Evolutionary conservation across 1,140 invertebrate genomes (phyloP).

Genomic region (Ceratina japonica): DNA sequence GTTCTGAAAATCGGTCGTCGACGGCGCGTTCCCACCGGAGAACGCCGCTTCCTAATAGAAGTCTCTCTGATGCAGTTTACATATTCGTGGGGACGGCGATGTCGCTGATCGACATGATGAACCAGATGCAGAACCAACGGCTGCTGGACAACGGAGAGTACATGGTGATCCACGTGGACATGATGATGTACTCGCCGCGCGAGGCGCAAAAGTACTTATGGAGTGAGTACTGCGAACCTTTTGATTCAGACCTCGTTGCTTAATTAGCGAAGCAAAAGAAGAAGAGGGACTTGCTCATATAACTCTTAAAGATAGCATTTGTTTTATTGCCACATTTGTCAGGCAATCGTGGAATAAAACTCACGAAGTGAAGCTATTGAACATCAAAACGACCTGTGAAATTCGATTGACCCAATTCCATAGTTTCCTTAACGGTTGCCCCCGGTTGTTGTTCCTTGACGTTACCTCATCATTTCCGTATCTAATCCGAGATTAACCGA

Average conservation of each 20-base stretch:
- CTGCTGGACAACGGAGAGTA: conserved; percentile 95
- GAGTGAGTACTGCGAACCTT: conserved; percentile 83
- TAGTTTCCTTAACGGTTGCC: not conserved
- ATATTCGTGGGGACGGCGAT: conserved; percentile 92
- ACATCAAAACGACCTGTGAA: conserved; percentile 5
- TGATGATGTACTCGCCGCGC: conserved; percentile 89
- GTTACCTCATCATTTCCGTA: conserved; percentile 39
- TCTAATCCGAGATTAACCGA: conserved; percentile 40
- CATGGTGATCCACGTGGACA: conserved; percentile 96
- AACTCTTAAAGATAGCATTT: too few relatives aligned
- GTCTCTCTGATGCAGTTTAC: conserved; percentile 86
- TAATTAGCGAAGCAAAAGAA: too few relatives aligned
- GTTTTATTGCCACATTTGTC: too few relatives aligned
- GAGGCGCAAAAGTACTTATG: conserved; percentile 93
- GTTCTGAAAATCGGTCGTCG: conserved; percentile 30
- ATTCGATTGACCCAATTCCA: conserved; percentile 32
- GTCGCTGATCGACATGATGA: conserved; percentile 93
- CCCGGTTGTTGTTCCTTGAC: conserved; percentile 7
- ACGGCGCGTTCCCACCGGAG: not conserved
- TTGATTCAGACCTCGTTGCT: not conserved
- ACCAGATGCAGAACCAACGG: conserved; percentile 91
- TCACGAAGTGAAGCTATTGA: too few relatives aligned
- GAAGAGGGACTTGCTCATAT: too few relatives aligned
- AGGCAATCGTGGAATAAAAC: too few relatives aligned
- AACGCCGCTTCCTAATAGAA: conserved; percentile 9